Base-by-base conservation (phyloP, 2,113 vertebrate genomes). In the Xiphophorus hellerii region DNA sequence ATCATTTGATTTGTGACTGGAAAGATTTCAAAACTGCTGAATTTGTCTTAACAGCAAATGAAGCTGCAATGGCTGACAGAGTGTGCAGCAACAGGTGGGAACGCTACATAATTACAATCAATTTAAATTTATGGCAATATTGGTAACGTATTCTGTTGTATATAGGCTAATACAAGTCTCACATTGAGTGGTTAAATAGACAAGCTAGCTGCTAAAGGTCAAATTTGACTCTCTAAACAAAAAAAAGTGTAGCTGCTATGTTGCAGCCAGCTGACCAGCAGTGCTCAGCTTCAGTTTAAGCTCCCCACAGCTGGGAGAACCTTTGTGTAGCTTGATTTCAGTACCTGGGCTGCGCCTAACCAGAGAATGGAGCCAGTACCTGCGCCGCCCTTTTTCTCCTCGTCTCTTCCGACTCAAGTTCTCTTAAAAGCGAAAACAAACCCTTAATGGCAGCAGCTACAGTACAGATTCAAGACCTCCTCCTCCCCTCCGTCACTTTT, bases 381-480 rank as follows among this genome's bases (percentile, higher is more conserved):
- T 95, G 91, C 95, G 95, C 94, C 94, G 92, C 88, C 90, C 90
- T 94, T 95, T 94, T 94, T 88, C 87, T 81, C 84, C 62, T 86
- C 65, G 66, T 83, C 74, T 84, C 80, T 73, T 89, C 82, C 66
- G 69, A 88, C 87, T 90, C 85, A 87, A 75, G 90, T 93, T 92
- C 89, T 93, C 81, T 82, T 75, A 29, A 74, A 71, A 82, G 70
- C 27, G 11, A 79, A 70, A 84, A 79, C 80, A 82, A 84, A 86
- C 80, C 84, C 81, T 73, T 51, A 88, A 83, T 44, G 71, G 77
- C 87, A 84, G 76, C 88, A 88, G 78, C 87, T 73, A 76, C 84
- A 88, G 82, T 87, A 80, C 65, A 87, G 67, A 88, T 79, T 84
- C 77, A 81, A 69, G 71, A 73, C 69, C 80, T 39, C 54, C 74